Base-by-base conservation (phyloP, 2,797 vertebrate species). In the Gymnopithys bicolor region DNA sequence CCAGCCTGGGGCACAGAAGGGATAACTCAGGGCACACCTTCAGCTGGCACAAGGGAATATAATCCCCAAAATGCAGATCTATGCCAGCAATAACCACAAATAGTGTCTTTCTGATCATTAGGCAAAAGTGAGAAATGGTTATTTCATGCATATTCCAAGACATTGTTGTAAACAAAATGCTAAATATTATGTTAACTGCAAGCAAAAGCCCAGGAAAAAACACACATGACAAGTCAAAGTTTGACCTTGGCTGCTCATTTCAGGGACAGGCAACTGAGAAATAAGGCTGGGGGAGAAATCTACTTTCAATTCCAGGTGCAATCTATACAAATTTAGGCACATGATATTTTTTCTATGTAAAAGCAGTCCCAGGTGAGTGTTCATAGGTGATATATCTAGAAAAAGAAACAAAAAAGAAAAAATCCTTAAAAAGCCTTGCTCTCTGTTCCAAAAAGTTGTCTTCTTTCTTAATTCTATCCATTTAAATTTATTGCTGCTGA, bases 401-500 rank as follows among this genome's bases (percentile, higher is more conserved):
- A 83, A 86, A 91, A 23, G 21, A 37, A 56, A 56, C 11, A 58
- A 46, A 46, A 43, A 81, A 66, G 13, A 32, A 3, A 1, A 15
- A 13, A 33, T 27, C 43, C 46, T 18, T 21, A 59, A 81, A 69
- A 62, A n/a, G n/a, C 30, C 77, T 96, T 94, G 30, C 45, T 70
- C 27, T 71, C 55, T 69, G 63, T 91, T 97, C 94, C 89, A 96
- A 94, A 96, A 88, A 87, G 37, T 85, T 96, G 91, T 86, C 95
- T 33, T 90, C 79, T 77, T 91, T 59, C 85, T 94, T 92, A 92
- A 71, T 87, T 96, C 87, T 94, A 89, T 83, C 84, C 80, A 30
- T 91, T 94, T 63, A 66, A 94, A 96, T 96, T 96, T 97, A 95
- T 90, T 95, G 90, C 80, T 82, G 90, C 91, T 67, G 60, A 95